Evolutionary conservation across 2,113 vertebrate species (phyloP), one percentile per base, ranked within the genome.

Genomic region (Labeo rohita): DNA sequence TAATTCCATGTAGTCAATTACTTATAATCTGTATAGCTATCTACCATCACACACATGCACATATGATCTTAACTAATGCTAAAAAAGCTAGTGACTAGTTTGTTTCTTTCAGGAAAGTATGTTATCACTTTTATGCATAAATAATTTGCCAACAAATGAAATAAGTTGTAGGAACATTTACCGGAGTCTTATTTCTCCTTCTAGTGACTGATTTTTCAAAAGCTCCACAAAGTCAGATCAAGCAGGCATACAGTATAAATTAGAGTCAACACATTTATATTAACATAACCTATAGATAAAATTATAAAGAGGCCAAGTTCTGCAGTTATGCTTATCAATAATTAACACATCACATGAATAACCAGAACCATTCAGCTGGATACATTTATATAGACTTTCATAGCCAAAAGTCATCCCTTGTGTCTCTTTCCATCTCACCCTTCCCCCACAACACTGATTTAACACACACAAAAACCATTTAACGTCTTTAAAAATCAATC

Each of bases 291-390:
- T 66, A 66, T 3, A 47, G 13, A 68, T 68, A 34, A 68, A 68
- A 39, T 68, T 34, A 50, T 66, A 28, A 81, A 65, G 61, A 47
- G 43, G 9, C 18, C 16, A 74, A 2, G 34, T 16, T 66, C 6
- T 47, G n/a, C 45, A 66, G 15, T 84, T 36, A 39, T 74, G 43
- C 39, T 74, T 61, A 75, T 75, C 50, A 73, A 73, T 59, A 54
- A 56, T 49, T 84, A 63, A 39, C 39, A 63, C 21, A 34, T 73
- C 49, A 84, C 12, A 75, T 54, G 52, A 75, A 61, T 73, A 75
- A 63, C 59, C 72, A 73, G n/a, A n/a, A 83, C 82, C 36, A 18
- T 36, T 50, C 61, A 23, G 43, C 7, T 61, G 12, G 8, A 59
- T 36, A 39, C 8, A 72, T 43, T 4, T 12, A 39, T 59, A 56